A percentile compares a stretch with the other conserved stretches of the same genome.
Conservation (phyloP, 2,797 vertebrate species). For the Sebastes kiyomatsui region DNA sequence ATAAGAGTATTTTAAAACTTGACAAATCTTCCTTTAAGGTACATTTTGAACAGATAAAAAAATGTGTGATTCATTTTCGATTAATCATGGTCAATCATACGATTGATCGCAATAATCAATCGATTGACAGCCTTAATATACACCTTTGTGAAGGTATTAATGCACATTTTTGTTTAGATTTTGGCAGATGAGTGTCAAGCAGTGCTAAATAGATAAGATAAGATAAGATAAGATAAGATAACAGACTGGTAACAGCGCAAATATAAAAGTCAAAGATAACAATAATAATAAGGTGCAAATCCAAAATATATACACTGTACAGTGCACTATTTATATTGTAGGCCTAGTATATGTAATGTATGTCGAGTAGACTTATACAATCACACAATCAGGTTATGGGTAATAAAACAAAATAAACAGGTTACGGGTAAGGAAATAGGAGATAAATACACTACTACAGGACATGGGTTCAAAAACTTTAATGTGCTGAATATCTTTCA, state of each 20-base stretch:
- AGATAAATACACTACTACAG: not conserved
- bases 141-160: not conserved
- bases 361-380: not conserved
- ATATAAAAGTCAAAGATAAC: not conserved
- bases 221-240: not conserved
- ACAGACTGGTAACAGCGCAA: not conserved
- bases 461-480: not conserved
- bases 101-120: rapidly evolving
- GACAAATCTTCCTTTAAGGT: too few species aligned
- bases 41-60: too few species aligned
- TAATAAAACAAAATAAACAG: not conserved
- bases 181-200: not conserved
- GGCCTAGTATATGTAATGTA: not conserved
- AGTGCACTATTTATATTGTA: not conserved
- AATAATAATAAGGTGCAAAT: not conserved
- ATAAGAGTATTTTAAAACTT: too few species aligned
- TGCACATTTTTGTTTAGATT: not conserved
- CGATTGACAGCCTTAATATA: too few species aligned
- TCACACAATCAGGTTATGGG: not conserved
- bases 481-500: not conserved
- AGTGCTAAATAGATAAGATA: not conserved
- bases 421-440: not conserved
- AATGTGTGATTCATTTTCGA: too few species aligned
- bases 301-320: not conserved
- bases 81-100: too few species aligned